A percentile compares a stretch with the other conserved stretches of the same genome.
phyloP scores from a whole-genome alignment of 2,888 invertebrate genomes.

The Tetragonula carbonaria region DNA sequence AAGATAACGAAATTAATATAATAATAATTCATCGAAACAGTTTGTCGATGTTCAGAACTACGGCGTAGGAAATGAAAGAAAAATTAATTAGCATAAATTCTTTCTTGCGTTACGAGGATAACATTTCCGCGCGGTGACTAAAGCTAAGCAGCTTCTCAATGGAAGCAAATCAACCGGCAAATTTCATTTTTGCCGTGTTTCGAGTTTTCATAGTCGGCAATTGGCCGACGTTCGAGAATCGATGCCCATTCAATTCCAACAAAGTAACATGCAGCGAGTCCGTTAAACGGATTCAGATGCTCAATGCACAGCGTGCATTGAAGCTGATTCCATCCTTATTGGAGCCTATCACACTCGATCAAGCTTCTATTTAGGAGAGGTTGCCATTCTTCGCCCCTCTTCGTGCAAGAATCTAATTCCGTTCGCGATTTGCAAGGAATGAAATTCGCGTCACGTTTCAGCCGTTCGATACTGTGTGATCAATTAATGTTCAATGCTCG shows the following conservation, averaged over 20 bases:
- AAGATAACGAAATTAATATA: neutral
- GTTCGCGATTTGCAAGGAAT: conserved; percentile 32
- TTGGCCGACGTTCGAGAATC: neutral
- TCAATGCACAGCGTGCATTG: conserved; percentile 10
- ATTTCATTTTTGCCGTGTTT: neutral
- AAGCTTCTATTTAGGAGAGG: conserved; percentile 70
- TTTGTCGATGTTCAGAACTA: too few relatives aligned
- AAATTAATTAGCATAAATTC: neutral
- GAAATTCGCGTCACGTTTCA: conserved; percentile 42
- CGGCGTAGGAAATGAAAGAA: neutral
- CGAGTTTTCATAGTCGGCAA: neutral
- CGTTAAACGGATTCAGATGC: conserved; percentile 9
- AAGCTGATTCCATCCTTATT: conserved; percentile 51
- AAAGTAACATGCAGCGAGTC: neutral
- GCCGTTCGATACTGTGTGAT: conserved; percentile 31
- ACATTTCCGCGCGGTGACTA: too few relatives aligned
- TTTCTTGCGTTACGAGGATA: neutral
- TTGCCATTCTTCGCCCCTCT: conserved; percentile 24
- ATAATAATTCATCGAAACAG: neutral
- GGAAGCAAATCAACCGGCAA: too few relatives aligned
- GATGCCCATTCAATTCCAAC: neutral
- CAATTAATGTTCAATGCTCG: conserved; percentile 28
- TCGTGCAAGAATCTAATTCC: conserved; percentile 43
- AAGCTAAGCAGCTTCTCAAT: too few relatives aligned
- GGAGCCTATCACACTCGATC: conserved; percentile 67